Conservation (phyloP, 2,113 vertebrate species). For the Lanius ludovicianus region DNA sequence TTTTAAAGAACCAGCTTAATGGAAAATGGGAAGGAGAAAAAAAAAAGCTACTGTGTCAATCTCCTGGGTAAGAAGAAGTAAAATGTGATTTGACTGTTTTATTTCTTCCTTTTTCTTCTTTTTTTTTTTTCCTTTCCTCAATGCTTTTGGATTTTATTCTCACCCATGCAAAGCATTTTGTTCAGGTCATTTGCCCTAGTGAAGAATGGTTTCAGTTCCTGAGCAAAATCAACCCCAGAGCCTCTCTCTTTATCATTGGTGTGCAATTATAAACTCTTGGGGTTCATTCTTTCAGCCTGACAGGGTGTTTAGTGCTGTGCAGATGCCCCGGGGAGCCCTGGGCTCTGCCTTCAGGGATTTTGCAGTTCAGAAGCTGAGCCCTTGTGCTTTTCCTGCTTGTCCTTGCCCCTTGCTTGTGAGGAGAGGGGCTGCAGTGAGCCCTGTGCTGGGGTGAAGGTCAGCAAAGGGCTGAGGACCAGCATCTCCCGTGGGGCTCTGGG, state of each 20-base stretch:
- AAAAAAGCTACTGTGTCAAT: conserved; percentile 59
- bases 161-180: conserved; percentile 17
- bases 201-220: background rate
- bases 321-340: background rate
- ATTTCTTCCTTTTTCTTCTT: conserved; percentile 30
- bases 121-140: background rate
- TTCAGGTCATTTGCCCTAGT: conserved; percentile 10
- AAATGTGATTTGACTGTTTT: conserved; percentile 57
- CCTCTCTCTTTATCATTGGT: background rate
- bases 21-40: conserved; percentile 73
- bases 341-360: background rate
- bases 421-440: background rate
- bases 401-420: background rate
- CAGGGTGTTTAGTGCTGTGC: background rate
- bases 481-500: background rate
- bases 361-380: background rate
- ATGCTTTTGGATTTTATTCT: conserved; percentile 12
- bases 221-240: background rate
- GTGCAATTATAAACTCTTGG: background rate
- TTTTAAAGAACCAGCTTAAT: conserved; percentile 85
- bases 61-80: conserved; percentile 65
- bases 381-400: background rate
- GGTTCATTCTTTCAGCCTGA: background rate
- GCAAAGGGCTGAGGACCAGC: background rate
- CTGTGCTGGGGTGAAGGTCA: background rate